Percentiles rank a stretch among this genome's conserved stretches.
phyloP scores from a whole-genome alignment of 2,113 vertebrate genomes.

The Megaceryle torquata region DNA sequence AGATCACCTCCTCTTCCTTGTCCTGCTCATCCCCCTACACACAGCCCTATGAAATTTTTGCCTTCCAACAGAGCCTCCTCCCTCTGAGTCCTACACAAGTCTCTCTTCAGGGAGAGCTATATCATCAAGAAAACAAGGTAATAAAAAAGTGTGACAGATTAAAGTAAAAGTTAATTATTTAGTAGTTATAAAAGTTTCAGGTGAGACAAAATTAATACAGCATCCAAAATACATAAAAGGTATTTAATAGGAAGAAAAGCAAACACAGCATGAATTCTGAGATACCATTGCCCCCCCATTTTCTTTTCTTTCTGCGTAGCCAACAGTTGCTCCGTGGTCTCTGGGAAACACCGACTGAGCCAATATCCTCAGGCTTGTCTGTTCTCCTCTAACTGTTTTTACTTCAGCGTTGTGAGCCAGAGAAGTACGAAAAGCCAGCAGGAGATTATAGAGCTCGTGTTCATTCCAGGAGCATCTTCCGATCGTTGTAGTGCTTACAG shows the following conservation, averaged over 20 bases:
- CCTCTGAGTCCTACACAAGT: neutral
- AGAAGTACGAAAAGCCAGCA: neutral
- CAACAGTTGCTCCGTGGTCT: neutral
- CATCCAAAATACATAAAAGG: neutral
- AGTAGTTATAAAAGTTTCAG: neutral
- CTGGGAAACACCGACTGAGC: neutral
- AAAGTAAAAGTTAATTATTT: neutral
- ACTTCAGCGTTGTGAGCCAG: neutral
- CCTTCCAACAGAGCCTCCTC: neutral
- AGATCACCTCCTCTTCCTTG: neutral
- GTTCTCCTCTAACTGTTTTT: neutral
- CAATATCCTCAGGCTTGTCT: neutral
- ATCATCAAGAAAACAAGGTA: neutral
- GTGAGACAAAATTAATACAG: neutral
- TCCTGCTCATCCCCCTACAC: neutral
- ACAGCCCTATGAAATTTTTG: neutral
- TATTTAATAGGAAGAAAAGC: neutral
- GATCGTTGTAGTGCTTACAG: neutral
- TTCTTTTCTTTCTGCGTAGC: neutral
- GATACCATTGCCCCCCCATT: rapidly evolving
- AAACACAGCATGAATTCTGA: neutral
- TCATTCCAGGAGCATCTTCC: neutral
- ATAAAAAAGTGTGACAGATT: neutral
- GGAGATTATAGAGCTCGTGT: neutral
- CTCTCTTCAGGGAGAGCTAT: neutral